Conservation (phyloP, 2,888 invertebrate species). For the Panzeria rudis region DNA sequence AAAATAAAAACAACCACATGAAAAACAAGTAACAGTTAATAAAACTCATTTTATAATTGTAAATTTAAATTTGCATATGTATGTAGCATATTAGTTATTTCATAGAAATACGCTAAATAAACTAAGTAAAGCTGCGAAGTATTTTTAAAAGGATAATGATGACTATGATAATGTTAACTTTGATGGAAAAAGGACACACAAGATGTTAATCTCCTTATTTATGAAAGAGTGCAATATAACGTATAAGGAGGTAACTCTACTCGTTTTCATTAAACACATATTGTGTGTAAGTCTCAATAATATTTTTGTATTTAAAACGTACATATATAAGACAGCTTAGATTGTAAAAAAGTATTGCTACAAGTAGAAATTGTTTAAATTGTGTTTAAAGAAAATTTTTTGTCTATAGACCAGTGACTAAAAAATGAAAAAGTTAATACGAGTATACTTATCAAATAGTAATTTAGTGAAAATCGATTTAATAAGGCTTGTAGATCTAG, state of each 20-base stretch:
- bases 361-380: no score
- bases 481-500: no score
- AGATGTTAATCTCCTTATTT: constrained; percentile 66
- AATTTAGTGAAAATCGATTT: no score
- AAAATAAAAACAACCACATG: constrained; percentile 54
- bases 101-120: neutral
- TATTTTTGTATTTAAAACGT: constrained; percentile 6
- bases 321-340: neutral
- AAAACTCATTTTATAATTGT: constrained; percentile 72
- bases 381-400: no score
- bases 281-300: neutral
- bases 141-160: constrained; percentile 16
- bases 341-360: neutral
- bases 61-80: constrained; percentile 24
- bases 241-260: neutral
- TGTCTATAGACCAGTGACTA: no score
- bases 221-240: constrained; percentile 46
- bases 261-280: neutral
- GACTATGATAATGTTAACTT: constrained; percentile 22
- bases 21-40: constrained; percentile 68
- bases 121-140: neutral
- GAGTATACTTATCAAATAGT: no score
- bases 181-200: constrained; percentile 43
- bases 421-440: no score
- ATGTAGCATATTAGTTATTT: neutral